Base-by-base conservation (phyloP, 2,888 invertebrate genomes). In the Sinotaia quadrata region DNA sequence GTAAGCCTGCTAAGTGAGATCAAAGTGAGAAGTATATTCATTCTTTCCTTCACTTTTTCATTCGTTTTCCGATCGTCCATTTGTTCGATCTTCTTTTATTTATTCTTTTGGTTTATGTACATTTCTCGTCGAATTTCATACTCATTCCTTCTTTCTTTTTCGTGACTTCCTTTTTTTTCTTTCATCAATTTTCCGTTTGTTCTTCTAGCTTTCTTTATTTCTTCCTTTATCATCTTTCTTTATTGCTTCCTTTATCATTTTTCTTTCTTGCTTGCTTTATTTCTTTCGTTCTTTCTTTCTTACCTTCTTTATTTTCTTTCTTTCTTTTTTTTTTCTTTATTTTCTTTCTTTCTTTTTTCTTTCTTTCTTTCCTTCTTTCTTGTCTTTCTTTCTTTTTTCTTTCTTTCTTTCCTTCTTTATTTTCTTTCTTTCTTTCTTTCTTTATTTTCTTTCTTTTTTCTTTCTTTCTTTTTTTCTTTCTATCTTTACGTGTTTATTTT, bases 161-260 rank as follows among this genome's bases (percentile, higher is more conserved):
- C 63, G 15, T 27, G 15, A 10, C 44, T 12, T 33, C 34, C n/a
- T 18, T 12, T 36, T 12, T 54, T 52, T 21, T 47, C 29, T 37
- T 49, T 52, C 34, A 24, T 12, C 41, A 37, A 61, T 33, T 68
- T 27, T 61, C 36, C 51, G 36, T 67, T 36, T 59, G 37, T 51
- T 24, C 59, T 59, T 59, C n/a, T 24, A 18, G 10, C 59, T 34
- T 27, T 21, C 49, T 34, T 41, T 31, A 24, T n/a, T 33, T 33
- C 33, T 44, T 49, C 21, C 34, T 41, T 54, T 56, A 29, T 47
- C 58, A 47, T 34, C 49, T 31, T 29, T n/a, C 47, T 33, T 31
- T 44, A 47, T 33, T 24, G 34, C 57, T 56, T 31, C 33, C 58
- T 57, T 47, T 47, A 24, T 47, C 47, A 47, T 54, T 54, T 27